Base-by-base conservation (phyloP, 2,888 invertebrate species). In the Deilephila porcellus region DNA sequence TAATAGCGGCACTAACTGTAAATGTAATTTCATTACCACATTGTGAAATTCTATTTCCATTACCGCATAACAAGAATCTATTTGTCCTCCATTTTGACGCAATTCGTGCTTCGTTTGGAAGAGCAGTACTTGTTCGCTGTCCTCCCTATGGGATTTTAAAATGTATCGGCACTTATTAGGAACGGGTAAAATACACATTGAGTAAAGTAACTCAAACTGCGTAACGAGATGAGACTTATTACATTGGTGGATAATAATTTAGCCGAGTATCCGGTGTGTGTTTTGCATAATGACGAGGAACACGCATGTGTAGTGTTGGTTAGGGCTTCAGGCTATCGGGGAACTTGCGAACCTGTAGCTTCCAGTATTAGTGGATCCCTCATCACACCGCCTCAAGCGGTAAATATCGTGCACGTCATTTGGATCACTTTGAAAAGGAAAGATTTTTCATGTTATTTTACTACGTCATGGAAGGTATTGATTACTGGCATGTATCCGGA, bases 31-130 rank as follows among this genome's bases (percentile, higher is more conserved):
- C 88, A 91, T 90, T 91, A 91, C 87, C 84, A 85, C 86, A 85
- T 86, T 87, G 85, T 86, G 85, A 87, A 89, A 88, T 90, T 91
- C 84, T 90, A 90, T 90, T 88, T 89, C 86, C 86, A 88, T 64
- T 64, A 64, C 64, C 45, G 64, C 64, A 64, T 90, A 92, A 91
- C 90, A 89, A 91, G 88, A 91, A 92, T 91, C 91, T 92, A 91
- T 91, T 87, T 89, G 87, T 88, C 86, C 87, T 84, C 88, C 85
- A 88, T 91, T 92, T 90, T 90, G 90, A 90, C 90, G 87, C 86
- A 85, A 84, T 81, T 82, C 79, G 85, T 82, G 81, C 81, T 85
- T 81, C 83, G 84, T 83, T 82, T 81, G 83, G 82, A 83, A 86
- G 85, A 85, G 83, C 83, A 86, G 88, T 88, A 86, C 83, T 86